These are phyloP conservation scores for Microcebus tavaratra DNA, from an alignment of 2,113 vertebrate genomes.

Conservation along the genomic window DNA sequence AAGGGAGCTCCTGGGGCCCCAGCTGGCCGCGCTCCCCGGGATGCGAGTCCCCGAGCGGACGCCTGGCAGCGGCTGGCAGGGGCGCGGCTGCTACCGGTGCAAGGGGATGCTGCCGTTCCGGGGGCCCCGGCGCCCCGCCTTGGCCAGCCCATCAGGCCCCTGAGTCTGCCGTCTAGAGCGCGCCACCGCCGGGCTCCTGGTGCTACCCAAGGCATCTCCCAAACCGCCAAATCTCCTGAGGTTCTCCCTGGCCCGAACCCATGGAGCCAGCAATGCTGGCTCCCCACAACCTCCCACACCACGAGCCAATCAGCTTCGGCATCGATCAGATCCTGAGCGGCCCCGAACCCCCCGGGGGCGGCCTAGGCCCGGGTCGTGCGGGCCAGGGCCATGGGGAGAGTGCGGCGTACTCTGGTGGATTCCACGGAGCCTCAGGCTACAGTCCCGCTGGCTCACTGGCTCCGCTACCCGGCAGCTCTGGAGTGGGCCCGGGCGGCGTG, in stretches of 20 bases:
- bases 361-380: constrained; percentile 86
- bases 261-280: constrained; percentile 92
- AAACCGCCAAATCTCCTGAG: not conserved
- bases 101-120: constrained; percentile 41
- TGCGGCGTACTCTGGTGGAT: constrained; percentile 87
- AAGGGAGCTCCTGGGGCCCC: constrained; percentile 43
- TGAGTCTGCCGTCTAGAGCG: constrained; percentile 38
- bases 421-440: constrained; percentile 89
- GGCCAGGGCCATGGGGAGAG: constrained; percentile 86
- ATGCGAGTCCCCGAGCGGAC: constrained; percentile 58
- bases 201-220: not conserved
- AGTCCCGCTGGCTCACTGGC: constrained; percentile 91
- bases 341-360: constrained; percentile 85
- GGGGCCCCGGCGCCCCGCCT: constrained; percentile 46
- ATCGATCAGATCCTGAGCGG: constrained; percentile 95
- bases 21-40: constrained; percentile 54
- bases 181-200: not conserved
- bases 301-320: constrained; percentile 94
- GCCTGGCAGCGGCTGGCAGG: constrained; percentile 51
- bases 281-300: constrained; percentile 88
- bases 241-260: constrained; percentile 11
- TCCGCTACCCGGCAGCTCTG: constrained; percentile 91
- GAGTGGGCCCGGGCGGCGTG: constrained; percentile 90
- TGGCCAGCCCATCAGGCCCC: constrained; percentile 17
- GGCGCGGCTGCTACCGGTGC: constrained; percentile 11